Percentiles rank a stretch among this genome's conserved stretches.
Evolutionary conservation across 2,888 invertebrate genomes (phyloP).

Genomic region (Eucriotettix oculatus): DNA sequence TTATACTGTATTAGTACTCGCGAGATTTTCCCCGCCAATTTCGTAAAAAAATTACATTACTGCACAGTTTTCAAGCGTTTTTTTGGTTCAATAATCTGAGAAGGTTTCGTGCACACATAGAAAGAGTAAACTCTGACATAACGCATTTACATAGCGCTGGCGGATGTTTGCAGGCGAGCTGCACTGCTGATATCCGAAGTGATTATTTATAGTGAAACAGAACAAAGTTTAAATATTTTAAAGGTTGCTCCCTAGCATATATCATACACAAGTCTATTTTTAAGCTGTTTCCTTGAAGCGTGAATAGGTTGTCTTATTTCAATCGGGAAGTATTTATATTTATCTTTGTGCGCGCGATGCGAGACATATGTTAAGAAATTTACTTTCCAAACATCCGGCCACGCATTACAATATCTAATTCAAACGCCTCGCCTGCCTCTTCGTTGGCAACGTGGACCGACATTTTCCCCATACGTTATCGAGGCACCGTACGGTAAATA

Average conservation of each 20-base stretch:
- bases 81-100: too few relatives aligned
- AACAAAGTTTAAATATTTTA: conserved; percentile 12
- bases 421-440: conserved; percentile 1
- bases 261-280: conserved; percentile 9
- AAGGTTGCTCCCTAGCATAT: conserved; percentile 6
- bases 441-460: neutral
- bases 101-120: too few relatives aligned
- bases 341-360: conserved; percentile 9
- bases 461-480: neutral
- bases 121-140: too few relatives aligned
- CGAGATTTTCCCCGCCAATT: too few relatives aligned
- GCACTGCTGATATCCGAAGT: neutral
- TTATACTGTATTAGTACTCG: too few relatives aligned
- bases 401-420: conserved; percentile 11
- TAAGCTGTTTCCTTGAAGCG: conserved; percentile 10
- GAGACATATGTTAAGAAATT: conserved; percentile 12
- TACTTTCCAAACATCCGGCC: conserved; percentile 13
- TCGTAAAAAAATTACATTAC: too few relatives aligned
- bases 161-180: neutral
- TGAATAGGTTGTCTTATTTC: conserved; percentile 12
- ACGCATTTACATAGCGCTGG: neutral
- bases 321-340: conserved; percentile 13
- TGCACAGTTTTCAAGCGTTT: too few relatives aligned
- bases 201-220: conserved; percentile 10
- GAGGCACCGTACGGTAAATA: neutral